Evolutionary conservation across 2,888 invertebrate species (phyloP), one percentile per base, ranked within the genome.

Genomic region (Crocallis elinguaria): DNA sequence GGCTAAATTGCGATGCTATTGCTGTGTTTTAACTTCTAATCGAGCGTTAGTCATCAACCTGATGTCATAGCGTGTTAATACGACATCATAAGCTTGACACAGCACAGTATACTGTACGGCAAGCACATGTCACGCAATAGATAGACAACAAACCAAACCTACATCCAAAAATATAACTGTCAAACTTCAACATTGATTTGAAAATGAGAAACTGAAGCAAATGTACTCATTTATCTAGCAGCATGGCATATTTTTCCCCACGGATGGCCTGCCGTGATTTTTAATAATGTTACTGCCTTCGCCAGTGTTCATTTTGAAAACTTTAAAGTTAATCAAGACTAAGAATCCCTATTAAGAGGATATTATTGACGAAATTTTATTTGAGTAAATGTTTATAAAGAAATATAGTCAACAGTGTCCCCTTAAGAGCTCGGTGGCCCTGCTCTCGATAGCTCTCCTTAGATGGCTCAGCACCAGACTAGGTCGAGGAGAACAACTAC

Each of bases 361-460:
- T n/a, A n/a, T 23, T 6, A 23, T 23, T 23, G 8, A 8, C 23
- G 6, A n/a, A 25, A 1, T 25, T 25, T 25, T 9, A 25, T 25
- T 9, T n/a, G 3, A 9, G 9, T 25, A 25, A 4, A 41, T 35
- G 16, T n/a, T 60, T 56, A 70, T 73, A 71, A 72, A 75, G 78
- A 80, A 77, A 74, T 64, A 66, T 71, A 75, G 65, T 67, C 72
- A 82, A 82, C 81, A 81, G 82, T 84, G 77, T 79, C 82, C 74
- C 81, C 84, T 86, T 84, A 84, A 86, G 79, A 85, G 83, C 85
- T 71, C 76, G 86, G 73, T 83, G 89, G 87, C 89, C 90, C 80
- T 88, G 89, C 89, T 90, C 90, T 89, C 89, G 86, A 88, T 90
- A 83, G 79, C 78, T 86, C 87, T 89, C 89, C 89, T 85, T 89